Evolutionary conservation across 1,140 invertebrate species (phyloP).

Genomic region (Euura saliciscinereae): DNA sequence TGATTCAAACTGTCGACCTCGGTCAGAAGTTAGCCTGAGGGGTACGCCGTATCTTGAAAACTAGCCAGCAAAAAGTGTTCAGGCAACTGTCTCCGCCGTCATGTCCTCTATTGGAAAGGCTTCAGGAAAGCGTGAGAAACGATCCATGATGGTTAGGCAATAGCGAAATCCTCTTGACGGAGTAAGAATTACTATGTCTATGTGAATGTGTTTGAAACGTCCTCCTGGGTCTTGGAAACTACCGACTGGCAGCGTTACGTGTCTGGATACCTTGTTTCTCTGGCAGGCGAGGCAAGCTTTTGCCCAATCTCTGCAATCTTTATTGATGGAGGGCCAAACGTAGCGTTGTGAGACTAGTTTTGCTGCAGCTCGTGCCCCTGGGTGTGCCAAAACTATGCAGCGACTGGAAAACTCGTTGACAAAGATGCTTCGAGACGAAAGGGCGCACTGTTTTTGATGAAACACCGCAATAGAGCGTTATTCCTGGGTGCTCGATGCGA

Average conservation of each 20-base stretch:
- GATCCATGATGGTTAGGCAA: constrained; percentile 39
- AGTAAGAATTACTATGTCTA: constrained; percentile 46
- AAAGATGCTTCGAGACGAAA: constrained; percentile 28
- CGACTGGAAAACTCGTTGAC: constrained; percentile 22
- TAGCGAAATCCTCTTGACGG: constrained; percentile 30
- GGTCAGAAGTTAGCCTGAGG: constrained; percentile 48
- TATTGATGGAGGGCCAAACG: constrained; percentile 51
- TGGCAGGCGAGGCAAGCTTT: constrained; percentile 34
- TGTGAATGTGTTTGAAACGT: constrained; percentile 37
- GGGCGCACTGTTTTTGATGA: constrained; percentile 29
- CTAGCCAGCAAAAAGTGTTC: constrained; percentile 36
- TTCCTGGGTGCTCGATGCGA: neutral
- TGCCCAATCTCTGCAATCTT: constrained; percentile 32
- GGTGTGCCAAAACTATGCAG: constrained; percentile 33
- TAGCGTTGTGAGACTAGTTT: constrained; percentile 46
- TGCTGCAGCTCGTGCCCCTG: constrained; percentile 27
- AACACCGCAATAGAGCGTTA: constrained; percentile 20
- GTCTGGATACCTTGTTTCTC: constrained; percentile 31
- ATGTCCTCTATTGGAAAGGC: constrained; percentile 36
- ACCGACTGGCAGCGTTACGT: constrained; percentile 26
- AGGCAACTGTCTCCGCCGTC: constrained; percentile 39
- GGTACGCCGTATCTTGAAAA: constrained; percentile 48
- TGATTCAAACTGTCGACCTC: constrained; percentile 49
- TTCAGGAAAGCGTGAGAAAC: constrained; percentile 42
- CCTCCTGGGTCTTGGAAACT: constrained; percentile 27